Evolutionary conservation across 1,140 invertebrate species (phyloP).

Genomic region (Drosophila athabasca): DNA sequence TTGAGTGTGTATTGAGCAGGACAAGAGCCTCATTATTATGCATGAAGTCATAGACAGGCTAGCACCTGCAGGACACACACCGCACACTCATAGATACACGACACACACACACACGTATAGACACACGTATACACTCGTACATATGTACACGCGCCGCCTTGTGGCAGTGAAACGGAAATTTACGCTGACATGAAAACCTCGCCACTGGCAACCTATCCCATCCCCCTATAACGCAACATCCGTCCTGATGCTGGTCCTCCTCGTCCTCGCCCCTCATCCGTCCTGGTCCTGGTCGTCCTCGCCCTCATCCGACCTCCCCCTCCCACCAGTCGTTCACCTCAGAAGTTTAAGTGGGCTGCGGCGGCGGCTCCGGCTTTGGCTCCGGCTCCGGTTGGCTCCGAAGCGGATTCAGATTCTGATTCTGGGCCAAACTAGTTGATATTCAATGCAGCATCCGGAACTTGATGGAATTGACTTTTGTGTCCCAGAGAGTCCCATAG

Average conservation of each 20-base stretch:
- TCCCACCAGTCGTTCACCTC: slow-evolving; percentile 48
- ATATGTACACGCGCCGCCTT: slow-evolving; percentile 24
- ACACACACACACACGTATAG: slow-evolving; percentile 16
- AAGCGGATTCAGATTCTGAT: slow-evolving; percentile 25
- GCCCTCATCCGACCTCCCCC: background rate
- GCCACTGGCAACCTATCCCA: slow-evolving; percentile 42
- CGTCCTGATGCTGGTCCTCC: slow-evolving; percentile 20
- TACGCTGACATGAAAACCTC: slow-evolving; percentile 76
- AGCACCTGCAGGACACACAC: slow-evolving; percentile 74
- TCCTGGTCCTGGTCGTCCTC: background rate
- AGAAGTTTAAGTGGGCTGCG: slow-evolving; percentile 73
- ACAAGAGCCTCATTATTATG: slow-evolving; percentile 70
- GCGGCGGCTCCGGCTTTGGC: slow-evolving; percentile 21
- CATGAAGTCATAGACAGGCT: slow-evolving; percentile 77
- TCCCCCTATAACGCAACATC: slow-evolving; percentile 70
- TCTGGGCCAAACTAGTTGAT: slow-evolving; percentile 68
- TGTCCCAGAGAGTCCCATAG: slow-evolving; percentile 40
- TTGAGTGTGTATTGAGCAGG: slow-evolving; percentile 40
- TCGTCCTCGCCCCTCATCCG: no score
- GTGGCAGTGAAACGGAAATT: slow-evolving; percentile 73
- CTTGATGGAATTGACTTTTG: slow-evolving; percentile 80
- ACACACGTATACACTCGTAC: slow-evolving; percentile 1
- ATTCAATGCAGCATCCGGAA: slow-evolving; percentile 79
- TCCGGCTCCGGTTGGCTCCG: slow-evolving; percentile 12
- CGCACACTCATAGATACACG: slow-evolving; percentile 25